Evolutionary conservation across 1,140 invertebrate species (phyloP), one percentile per base, ranked within the genome.

Genomic region (Dendrolimus punctatus): DNA sequence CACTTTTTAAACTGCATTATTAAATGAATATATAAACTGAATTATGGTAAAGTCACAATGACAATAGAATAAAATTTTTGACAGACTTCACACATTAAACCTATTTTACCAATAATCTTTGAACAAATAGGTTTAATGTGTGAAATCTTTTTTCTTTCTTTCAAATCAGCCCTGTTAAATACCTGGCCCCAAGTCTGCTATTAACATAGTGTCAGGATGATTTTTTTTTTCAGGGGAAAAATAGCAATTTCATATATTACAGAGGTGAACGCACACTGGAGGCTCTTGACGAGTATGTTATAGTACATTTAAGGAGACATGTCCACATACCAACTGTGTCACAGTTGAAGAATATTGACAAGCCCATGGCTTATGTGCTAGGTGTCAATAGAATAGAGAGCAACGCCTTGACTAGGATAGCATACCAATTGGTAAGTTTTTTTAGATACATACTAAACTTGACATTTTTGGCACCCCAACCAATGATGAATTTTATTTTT

Each of bases 281-380:
- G 5, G 67, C 68, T 7, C 48, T 85, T 4, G 82, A 83, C 44
- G 52, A 73, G 7, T 85, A 77, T 51, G 47, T 83, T 4, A 64
- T 80, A 61, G 53, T 59, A 6, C 76, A 71, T 51, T 42, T 85
- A 5, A 67, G 60, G 6, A 77, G 53, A 43, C 59, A 58, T 36
- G 64, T 76, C 0, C 64, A 71, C 40, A 59, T 85, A n/a, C 68
- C 73, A 0, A 60, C 54, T 7, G 46, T 75, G 1, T 55, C 59
- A 0, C 65, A 71, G 41, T 9, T 80, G 0, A 51, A 58, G 45
- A 66, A 48, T 10, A 62, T 37, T 4, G 68, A 76, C 38, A 69
- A 65, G 48, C 71, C 74, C 3, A 72, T 77, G n/a, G 69, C 69
- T 1, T 85, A 85, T 54, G 64, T 85, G 6, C 40, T 85, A 9